Base-by-base conservation (phyloP, 2,797 vertebrate species). In the Clangula hyemalis region DNA sequence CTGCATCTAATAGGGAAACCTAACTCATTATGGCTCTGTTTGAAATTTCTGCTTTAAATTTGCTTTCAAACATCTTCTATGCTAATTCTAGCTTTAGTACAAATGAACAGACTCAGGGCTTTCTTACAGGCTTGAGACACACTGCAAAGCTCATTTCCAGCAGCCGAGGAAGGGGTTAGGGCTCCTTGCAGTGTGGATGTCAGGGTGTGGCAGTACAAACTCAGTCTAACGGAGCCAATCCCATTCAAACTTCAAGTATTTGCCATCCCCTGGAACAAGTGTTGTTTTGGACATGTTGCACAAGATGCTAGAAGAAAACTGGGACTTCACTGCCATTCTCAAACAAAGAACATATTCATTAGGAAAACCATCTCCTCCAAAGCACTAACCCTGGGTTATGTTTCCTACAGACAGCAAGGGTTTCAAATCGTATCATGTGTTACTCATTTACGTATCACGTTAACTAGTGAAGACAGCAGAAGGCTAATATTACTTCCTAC, bases 271-370 rank as follows among this genome's bases (percentile, higher is more conserved):
- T 80, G 58, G 22, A 94, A 83, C 25, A 70, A 73, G 10, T 36
- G 30, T 38, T 94, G 71, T 71, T 92, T 69, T 61, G 85, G 68
- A 90, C 10, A 89, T 68, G 39, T 68, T 68, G 62, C 47, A 77
- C n/a, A 76, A 93, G 47, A 91, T 15, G 51, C 36, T 38, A 18
- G 15, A 77, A 80, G 18, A 53, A 90, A 89, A 71, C 47, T 14
- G 85, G 54, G 34, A 69, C 36, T 74, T 87, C 41, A 10, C 61
- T 92, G 85, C 72, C 49, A 6, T 66, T 89, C 78, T 91, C 77
- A 91, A 90, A 94, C 38, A 94, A 92, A 97, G 74, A 94, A 11
- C 49, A n/a, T 27, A 85, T 94, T 94, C 61, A 73, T 75, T 62
- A 85, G 64, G 86, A 74, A 93, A 86, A 38, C 18, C 25, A 36